Evolutionary conservation across 2,797 vertebrate species (phyloP), one percentile per base, ranked within the genome.

Genomic region (Heterohyrax brucei): DNA sequence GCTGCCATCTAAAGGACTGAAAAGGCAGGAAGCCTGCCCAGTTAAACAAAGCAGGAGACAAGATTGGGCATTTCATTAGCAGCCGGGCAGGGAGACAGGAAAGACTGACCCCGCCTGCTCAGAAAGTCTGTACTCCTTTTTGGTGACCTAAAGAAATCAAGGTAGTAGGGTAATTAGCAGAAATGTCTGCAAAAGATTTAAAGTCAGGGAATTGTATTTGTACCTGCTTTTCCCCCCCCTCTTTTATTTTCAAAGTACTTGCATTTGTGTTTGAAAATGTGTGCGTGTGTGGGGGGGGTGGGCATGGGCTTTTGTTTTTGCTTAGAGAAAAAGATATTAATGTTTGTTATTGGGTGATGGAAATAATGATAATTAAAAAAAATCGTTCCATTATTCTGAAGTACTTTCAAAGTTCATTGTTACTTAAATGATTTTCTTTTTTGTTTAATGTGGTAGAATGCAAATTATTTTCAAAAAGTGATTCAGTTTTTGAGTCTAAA

Each of bases 1-100:
- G 95, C 96, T 97, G 97, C 97, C 97, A 96, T 50, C 97, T 97
- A 94, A 19, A 94, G 97, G 97, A 62, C 80, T 75, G 53, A 91
- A 9, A 5, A 0, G 66, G 95, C 66, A 95, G 26, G 59, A 64
- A 44, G 33, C 16, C 18, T 10, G 24, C 33, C 73, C 66, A 12
- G 39, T 56, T 30, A 10, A 83, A 62, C 46, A 73, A 61, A 83
- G 33, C 14, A 33, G 5, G 81, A 68, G 76, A 13, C 4, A 0
- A 28, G 50, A 7, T 1, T n/a, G 90, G 78, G 22, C 39, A 68
- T 61, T 30, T 64, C 18, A 3, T 66, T 9, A 56, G 77, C n/a
- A 7, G 75, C 3, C 50, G 10, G 22, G 33, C 30, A 28, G 68
- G 4, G 70, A 18, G n/a, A 44, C 26, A 22, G 62, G 61, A 30